Base-by-base conservation (phyloP, 2,113 vertebrate species). In the Aplodontia rufa region DNA sequence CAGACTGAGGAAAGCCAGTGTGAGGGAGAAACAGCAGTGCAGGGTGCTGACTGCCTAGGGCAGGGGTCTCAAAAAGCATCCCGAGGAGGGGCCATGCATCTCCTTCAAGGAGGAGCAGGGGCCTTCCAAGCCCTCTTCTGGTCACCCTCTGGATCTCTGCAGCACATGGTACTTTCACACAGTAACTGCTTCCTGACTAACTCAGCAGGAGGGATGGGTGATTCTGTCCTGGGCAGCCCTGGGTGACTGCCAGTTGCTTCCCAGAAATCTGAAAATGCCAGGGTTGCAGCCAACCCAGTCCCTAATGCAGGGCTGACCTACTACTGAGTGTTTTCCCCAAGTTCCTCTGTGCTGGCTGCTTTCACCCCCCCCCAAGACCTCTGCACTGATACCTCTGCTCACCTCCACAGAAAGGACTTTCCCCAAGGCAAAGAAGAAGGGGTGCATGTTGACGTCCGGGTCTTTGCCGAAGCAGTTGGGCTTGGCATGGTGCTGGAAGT, bases 381-480 rank as follows among this genome's bases (percentile, higher is more conserved):
- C 19, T 11, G 35, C 60, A 8, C 2, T 0, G 24, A 42, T 3
- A 0, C 0, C 8, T 32, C 92, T 4, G 42, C 98, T 98, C 92
- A 99, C 99, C 98, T 99, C 99, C 82, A 99, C 98, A 14, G 99
- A 98, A 2, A 99, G 98, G 0, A 97, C 98, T 97, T 98, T 99
- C n/a, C 99, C 99, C 98, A 99, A 17, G 53, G 99, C 98, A 72
- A 99, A 99, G 84, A 99, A 97, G 42, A 98, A 92, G 75, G 99
- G 99, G 35, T 99, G 99, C 98, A 99, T 99, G 97, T 98, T 99
- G 94, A 99, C 95, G 3, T 99, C 99, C 0, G 99, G 99, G 96
- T 99, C 99, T 96, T 99, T 99, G 55, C 97, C 98, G 97, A 98
- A 99, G 97, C 98, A 99, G 97, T 99, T 99, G 96, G 99, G 99